Base-by-base conservation (phyloP, 2,888 invertebrate species). In the Dexiosoma caninum region DNA sequence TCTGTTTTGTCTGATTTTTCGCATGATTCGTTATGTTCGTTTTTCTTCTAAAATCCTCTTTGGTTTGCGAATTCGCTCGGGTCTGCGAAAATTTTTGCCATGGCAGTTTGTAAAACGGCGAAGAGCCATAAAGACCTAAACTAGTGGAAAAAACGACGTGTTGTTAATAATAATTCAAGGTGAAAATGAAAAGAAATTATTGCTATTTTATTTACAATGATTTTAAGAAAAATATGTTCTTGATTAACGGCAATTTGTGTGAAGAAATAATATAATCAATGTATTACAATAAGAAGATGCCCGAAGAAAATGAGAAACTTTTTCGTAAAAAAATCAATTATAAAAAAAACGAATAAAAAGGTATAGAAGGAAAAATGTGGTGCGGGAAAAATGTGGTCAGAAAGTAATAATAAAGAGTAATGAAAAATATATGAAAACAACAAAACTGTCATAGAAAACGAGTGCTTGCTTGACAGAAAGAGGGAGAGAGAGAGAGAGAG, bases 121-220 rank as follows among this genome's bases (percentile, higher is more conserved):
- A 82, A 78, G 78, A 69, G 79, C 62, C 66, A 82, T 76, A 59
- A 75, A 78, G 71, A 78, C 81, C 80, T 74, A 82, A 81, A 82
- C 69, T 59, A 64, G 66, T 60, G 66, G 3, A 5, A 75, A 78
- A 82, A 81, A 83, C 77, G 64, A 78, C 81, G 78, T 35, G 77
- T 72, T 76, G 81, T 77, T 81, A 77, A 81, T 67, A 82, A 76
- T 72, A 78, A 82, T 83, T 82, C 82, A 83, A 82, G 83, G 82
- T 82, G 82, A 83, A 83, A 83, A 83, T 53, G 62, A 42, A 67
- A 72, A 57, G 40, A 30, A 72, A 55, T 60, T 67, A 46, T 27
- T 46, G 42, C 32, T 19, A 53, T 27, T 51, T 4, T 8, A 32
- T 14, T 27, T 5, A 10, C 10, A 55, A 57, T 35, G 23, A 14